Percentiles rank a stretch among this genome's conserved stretches.
Conservation (phyloP, 2,888 invertebrate genomes). For the Tetrapedia diversipes region DNA sequence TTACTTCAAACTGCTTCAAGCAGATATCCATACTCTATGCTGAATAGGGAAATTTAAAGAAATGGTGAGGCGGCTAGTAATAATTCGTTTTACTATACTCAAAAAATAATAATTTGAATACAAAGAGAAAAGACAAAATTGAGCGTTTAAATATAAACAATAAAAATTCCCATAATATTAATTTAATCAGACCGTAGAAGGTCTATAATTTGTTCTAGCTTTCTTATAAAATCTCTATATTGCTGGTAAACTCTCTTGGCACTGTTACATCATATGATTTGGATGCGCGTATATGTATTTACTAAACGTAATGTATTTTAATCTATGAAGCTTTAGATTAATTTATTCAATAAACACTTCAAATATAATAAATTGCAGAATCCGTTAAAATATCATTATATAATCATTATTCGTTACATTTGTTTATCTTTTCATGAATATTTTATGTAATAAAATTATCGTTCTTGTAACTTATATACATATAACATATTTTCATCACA, state of each 20-base stretch:
- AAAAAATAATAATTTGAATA: background rate
- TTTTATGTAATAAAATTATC: no score
- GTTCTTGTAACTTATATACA: no score
- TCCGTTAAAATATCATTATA: background rate
- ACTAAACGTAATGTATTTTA: background rate
- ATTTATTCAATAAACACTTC: no score
- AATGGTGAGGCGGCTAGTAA: background rate
- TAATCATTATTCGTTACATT: background rate
- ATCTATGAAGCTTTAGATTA: background rate
- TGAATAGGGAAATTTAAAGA: constrained; percentile 34
- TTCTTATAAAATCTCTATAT: background rate
- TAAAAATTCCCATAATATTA: no score
- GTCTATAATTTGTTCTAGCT: no score
- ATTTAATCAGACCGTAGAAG: no score
- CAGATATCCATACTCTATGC: background rate
- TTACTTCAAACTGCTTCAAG: constrained; percentile 52
- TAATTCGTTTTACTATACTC: background rate
- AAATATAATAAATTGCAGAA: no score
- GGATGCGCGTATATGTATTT: background rate
- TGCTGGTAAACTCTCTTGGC: background rate
- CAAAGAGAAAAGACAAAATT: background rate
- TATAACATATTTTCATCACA: background rate
- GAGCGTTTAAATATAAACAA: background rate
- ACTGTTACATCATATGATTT: background rate
- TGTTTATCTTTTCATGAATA: background rate